Conservation (phyloP, 2,113 vertebrate species). For the Gymnorhina tibicen region DNA sequence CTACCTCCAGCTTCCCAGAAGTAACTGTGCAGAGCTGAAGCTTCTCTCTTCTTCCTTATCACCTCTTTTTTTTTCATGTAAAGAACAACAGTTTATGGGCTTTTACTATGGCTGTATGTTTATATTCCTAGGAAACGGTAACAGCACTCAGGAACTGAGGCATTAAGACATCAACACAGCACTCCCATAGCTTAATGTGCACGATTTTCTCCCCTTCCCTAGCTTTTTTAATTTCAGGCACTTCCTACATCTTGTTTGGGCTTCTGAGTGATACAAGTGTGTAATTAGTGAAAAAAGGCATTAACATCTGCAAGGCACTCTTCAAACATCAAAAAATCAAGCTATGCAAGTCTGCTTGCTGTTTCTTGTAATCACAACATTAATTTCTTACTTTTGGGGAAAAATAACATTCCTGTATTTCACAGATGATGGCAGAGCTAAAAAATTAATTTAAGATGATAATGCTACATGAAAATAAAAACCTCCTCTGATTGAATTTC, state of each 20-base stretch:
- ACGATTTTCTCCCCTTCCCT: neutral
- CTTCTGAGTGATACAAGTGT: neutral
- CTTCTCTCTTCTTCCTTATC: neutral
- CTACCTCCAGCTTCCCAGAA: neutral
- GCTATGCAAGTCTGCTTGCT: neutral
- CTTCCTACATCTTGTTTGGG: slow-evolving; percentile 11
- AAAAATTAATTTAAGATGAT: slow-evolving; percentile 74
- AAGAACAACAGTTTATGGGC: neutral
- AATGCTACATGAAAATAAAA: slow-evolving; percentile 67
- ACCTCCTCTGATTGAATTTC: slow-evolving; percentile 76
- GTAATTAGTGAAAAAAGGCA: slow-evolving; percentile 37
- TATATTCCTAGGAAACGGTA: neutral
- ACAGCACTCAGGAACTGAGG: neutral
- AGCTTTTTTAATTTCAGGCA: slow-evolving; percentile 37
- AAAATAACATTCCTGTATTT: slow-evolving; percentile 17
- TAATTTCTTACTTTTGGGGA: slow-evolving; percentile 37
- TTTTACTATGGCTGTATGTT: neutral
- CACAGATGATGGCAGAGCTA: slow-evolving; percentile 32
- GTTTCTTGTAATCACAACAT: slow-evolving; percentile 35
- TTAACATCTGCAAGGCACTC: slow-evolving; percentile 16
- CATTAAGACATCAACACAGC: slow-evolving; percentile 15
- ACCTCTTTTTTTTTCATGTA: neutral
- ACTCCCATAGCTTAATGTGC: neutral
- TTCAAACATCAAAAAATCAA: slow-evolving; percentile 16
- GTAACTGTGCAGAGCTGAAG: neutral